Evolutionary conservation across 2,797 vertebrate genomes (phyloP).

Genomic region (Macropodus opercularis): DNA sequence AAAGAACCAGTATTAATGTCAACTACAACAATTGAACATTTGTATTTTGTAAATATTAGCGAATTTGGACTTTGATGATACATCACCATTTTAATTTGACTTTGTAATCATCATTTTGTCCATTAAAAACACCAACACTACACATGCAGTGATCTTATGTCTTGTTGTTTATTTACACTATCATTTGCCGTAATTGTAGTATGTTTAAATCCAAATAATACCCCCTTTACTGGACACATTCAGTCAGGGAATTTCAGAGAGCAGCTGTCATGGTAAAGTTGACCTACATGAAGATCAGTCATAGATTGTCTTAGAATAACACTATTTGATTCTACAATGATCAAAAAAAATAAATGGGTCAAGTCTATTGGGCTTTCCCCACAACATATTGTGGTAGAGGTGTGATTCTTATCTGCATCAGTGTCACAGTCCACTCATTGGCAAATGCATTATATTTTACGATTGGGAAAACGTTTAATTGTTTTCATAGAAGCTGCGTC

Average conservation of each 20-base stretch:
- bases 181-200: background rate
- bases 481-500: background rate
- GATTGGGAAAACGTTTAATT: background rate
- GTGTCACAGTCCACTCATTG: background rate
- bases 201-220: background rate
- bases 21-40: too few relatives aligned
- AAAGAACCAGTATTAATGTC: too few relatives aligned
- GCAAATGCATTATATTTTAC: background rate
- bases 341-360: conserved; percentile 38
- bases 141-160: background rate
- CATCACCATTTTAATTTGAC: too few relatives aligned
- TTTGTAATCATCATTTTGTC: too few relatives aligned
- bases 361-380: conserved; percentile 27
- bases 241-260: background rate
- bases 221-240: background rate
- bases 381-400: background rate
- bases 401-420: background rate
- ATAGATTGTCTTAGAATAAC: conserved; percentile 10
- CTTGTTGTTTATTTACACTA: background rate
- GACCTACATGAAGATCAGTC: conserved; percentile 33
- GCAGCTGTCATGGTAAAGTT: conserved; percentile 6
- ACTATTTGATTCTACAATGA: conserved; percentile 25
- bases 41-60: background rate
- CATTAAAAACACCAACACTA: too few relatives aligned
- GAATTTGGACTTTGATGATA: too few relatives aligned